Base-by-base conservation (phyloP, 1,140 invertebrate genomes). In the Zaprionus tsacasi region DNA sequence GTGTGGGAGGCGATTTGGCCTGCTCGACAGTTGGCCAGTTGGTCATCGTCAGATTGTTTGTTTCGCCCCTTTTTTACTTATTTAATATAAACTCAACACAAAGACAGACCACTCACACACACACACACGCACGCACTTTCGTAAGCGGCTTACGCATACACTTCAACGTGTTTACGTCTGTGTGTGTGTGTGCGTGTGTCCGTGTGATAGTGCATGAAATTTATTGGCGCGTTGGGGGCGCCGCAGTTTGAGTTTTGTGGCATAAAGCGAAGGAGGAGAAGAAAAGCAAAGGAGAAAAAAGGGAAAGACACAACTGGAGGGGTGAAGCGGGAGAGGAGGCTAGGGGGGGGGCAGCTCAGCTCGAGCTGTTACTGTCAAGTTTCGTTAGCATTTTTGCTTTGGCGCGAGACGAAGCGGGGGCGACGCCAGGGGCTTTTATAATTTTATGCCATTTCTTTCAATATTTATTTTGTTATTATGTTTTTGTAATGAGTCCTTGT, bases 391-490 rank as follows among this genome's bases (percentile, higher is more conserved):
- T 70, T 70, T 74, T 70, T 70, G 57, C 40, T 75, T 68, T 68
- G 50, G 33, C 35, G 33, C 69, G 55, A 69, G 17, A 61, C 74
- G 3, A 30, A 1, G 21, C 21, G 21, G 21, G 21, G 27, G 27
- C 27, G 27, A 30, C 27, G 27, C 27, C 27, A 30, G 52, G 77
- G 80, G 85, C 83, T 88, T 88, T 88, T 89, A 88, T 88, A 88
- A 88, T 88, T 88, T 89, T 88, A 88, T 88, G 83, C 80, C 81
- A 88, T 88, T 88, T 88, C 83, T 83, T 89, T 88, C 83, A 88
- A 88, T 88, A 88, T 88, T 88, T 88, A 88, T 81, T 88, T 81
- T 88, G 83, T 81, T 89, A 83, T 88, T 88, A 88, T 88, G 85
- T 88, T 88, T 89, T 88, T 89, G 83, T 89, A 88, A 88, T 88